phyloP scores from a whole-genome alignment of 2,888 invertebrate genomes.

The Cylloceria caligata region DNA sequence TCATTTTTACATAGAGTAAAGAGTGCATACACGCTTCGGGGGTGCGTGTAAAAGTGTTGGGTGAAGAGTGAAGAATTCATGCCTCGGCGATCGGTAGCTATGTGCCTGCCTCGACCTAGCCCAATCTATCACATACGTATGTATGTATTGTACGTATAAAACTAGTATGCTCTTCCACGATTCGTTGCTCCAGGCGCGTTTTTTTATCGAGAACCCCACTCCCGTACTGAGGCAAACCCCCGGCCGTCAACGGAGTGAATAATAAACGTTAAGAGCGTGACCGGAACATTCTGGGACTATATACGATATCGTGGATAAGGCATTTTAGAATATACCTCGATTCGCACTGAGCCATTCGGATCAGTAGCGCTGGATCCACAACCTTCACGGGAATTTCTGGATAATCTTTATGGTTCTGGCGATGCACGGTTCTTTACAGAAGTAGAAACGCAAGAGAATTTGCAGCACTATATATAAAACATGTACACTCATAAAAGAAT shows the following conservation, averaged over 20 bases:
- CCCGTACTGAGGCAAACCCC: constrained; percentile 19
- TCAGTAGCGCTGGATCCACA: background rate
- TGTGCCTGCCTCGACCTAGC: constrained; percentile 48
- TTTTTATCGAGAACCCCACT: constrained; percentile 44
- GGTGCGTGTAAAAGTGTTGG: constrained; percentile 22
- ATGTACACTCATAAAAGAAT: no score
- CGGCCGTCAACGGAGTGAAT: constrained; percentile 49
- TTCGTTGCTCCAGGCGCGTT: constrained; percentile 45
- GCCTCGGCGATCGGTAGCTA: constrained; percentile 35
- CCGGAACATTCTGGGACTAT: constrained; percentile 34
- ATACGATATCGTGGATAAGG: background rate
- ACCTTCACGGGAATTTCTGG: background rate
- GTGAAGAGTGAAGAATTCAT: constrained; percentile 48
- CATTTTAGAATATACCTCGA: constrained; percentile 9
- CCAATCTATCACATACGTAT: constrained; percentile 31
- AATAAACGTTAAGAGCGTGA: constrained; percentile 69
- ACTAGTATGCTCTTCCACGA: constrained; percentile 18
- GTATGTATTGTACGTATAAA: constrained; percentile 18
- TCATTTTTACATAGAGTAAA: constrained; percentile 19
- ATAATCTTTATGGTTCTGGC: background rate
- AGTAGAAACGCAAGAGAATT: background rate
- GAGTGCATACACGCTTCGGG: constrained; percentile 1
- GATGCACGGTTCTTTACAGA: background rate
- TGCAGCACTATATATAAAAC: no score
- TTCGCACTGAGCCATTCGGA: background rate